These are phyloP conservation scores for Hippasteria phrygiana DNA, from an alignment of 53 echinoderm and acorn worm genomes.

Conservation along the genomic window DNA sequence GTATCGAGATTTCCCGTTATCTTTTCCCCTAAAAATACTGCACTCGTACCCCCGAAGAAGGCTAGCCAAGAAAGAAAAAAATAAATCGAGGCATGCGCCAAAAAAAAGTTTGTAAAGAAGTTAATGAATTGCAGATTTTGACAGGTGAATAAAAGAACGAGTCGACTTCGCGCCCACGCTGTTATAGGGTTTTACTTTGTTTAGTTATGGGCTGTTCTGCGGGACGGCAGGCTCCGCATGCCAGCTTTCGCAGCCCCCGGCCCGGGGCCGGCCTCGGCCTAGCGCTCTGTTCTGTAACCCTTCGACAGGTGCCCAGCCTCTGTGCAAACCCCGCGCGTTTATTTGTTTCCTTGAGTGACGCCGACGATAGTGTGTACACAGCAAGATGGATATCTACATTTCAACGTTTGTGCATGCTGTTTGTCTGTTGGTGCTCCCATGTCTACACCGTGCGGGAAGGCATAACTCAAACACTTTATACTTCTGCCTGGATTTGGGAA, in stretches of 20 bases:
- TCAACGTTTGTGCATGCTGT: conserved; percentile 23
- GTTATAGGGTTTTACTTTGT: conserved; percentile 4
- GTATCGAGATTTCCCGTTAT: conserved; percentile 24
- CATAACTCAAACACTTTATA: neutral
- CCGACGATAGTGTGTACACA: conserved; percentile 49
- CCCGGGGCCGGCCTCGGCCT: neutral
- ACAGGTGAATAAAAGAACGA: conserved; percentile 59
- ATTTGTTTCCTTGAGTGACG: conserved; percentile 61
- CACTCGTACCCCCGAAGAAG: neutral
- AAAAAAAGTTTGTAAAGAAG: conserved; percentile 52
- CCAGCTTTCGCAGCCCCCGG: neutral
- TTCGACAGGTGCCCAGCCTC: conserved; percentile 39
- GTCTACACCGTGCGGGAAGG: neutral
- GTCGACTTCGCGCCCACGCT: conserved; percentile 64
- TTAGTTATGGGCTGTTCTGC: neutral
- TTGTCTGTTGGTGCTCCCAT: conserved; percentile 22
- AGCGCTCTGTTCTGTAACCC: no score
- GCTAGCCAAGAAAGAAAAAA: neutral
- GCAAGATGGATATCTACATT: conserved; percentile 45
- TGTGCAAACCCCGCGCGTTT: conserved; percentile 21
- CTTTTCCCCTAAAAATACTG: conserved; percentile 12
- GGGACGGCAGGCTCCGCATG: conserved; percentile 35
- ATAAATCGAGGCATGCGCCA: neutral
- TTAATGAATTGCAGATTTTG: conserved; percentile 65
- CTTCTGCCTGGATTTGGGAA: neutral